Percentiles rank a stretch among this genome's conserved stretches.
Evolutionary conservation across 2,113 vertebrate species (phyloP).

Genomic region (Macquaria australasica): DNA sequence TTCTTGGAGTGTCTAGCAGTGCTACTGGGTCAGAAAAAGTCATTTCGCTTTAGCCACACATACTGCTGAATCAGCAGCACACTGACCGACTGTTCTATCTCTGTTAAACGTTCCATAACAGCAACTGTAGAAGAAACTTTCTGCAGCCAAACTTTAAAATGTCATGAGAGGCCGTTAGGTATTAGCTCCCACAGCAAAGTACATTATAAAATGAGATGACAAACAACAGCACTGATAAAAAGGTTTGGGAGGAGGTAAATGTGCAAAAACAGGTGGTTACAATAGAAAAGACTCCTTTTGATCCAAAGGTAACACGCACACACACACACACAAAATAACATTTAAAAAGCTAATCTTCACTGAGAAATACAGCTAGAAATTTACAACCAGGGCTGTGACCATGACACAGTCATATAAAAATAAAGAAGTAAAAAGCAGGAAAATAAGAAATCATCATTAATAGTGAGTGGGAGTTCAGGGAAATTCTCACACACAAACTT

Average conservation of each 20-base stretch:
- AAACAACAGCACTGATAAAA: conserved; percentile 56
- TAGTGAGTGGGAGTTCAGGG: background rate
- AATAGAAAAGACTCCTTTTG: conserved; percentile 38
- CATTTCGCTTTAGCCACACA: background rate
- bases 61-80: background rate
- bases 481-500: background rate
- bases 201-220: conserved; percentile 65
- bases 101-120: background rate
- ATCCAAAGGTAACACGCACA: background rate
- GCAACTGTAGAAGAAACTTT: background rate
- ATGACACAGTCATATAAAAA: conserved; percentile 25
- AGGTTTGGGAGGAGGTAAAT: conserved; percentile 39
- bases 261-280: conserved; percentile 63
- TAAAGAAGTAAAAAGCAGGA: conserved; percentile 9
- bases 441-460: background rate
- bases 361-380: conserved; percentile 15
- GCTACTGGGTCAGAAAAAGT: background rate
- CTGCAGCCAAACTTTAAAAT: background rate
- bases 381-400: conserved; percentile 29
- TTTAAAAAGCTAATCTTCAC: conserved; percentile 27
- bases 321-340: background rate
- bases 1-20: background rate
- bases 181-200: conserved; percentile 28
- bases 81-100: background rate
- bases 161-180: background rate